phyloP scores from a whole-genome alignment of 1,140 invertebrate species.

The Patella vulgata region DNA sequence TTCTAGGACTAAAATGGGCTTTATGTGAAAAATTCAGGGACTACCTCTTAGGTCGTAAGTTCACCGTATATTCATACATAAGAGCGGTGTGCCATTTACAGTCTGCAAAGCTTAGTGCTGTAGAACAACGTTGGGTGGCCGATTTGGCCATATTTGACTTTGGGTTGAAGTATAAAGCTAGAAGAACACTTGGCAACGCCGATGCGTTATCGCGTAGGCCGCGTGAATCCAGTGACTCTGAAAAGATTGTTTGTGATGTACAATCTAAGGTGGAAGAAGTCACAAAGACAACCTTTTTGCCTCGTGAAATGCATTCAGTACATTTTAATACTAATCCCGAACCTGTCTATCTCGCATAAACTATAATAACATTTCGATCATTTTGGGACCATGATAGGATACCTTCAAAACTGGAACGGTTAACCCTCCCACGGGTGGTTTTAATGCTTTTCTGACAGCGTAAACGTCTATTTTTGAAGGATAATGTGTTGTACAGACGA shows the following conservation, averaged over 20 bases:
- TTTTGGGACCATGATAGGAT: too few species aligned
- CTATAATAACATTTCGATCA: too few species aligned
- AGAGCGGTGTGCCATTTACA: neutral
- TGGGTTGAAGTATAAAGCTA: neutral
- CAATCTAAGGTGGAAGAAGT: too few species aligned
- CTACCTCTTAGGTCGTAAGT: constrained; percentile 18
- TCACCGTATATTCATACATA: constrained; percentile 35
- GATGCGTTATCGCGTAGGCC: too few species aligned
- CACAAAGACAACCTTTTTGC: too few species aligned
- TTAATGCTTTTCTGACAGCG: neutral
- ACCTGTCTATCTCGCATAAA: too few species aligned
- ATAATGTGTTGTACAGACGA: constrained; percentile 1
- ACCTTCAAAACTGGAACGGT: neutral
- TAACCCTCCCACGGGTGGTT: neutral
- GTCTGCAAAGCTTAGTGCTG: neutral
- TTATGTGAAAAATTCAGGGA: constrained; percentile 29
- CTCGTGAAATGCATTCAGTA: too few species aligned
- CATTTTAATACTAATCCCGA: too few species aligned
- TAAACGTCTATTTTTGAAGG: neutral
- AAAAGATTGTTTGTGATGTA: too few species aligned
- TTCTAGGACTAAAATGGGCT: constrained; percentile 33
- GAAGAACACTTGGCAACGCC: neutral
- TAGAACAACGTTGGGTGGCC: neutral
- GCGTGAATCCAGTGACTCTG: too few species aligned
- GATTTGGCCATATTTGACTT: neutral